Evolutionary conservation across 1,140 invertebrate species (phyloP).

Genomic region (Helicoverpa zea): DNA sequence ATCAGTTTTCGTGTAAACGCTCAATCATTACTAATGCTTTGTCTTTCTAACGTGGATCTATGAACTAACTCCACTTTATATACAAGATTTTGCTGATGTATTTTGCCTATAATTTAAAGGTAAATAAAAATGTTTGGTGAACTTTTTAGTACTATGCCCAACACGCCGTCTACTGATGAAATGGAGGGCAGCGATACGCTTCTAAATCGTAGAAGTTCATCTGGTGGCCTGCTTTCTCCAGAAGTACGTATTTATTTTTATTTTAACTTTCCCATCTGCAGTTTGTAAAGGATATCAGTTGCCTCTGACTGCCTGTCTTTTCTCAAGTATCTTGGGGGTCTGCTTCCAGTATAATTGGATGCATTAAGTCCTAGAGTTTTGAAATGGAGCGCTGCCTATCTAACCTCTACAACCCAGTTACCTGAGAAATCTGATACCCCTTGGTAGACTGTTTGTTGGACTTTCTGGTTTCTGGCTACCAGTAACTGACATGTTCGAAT

Average conservation of each 20-base stretch:
- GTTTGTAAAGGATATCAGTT: too few relatives aligned
- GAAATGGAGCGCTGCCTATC: too few relatives aligned
- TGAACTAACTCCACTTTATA: background rate
- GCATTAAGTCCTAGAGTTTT: too few relatives aligned
- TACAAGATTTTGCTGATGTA: background rate
- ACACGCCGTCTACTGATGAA: constrained; percentile 91
- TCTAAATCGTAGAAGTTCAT: constrained; percentile 91
- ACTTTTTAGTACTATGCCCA: constrained; percentile 87
- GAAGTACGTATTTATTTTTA: constrained; percentile 86
- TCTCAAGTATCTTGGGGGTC: too few relatives aligned
- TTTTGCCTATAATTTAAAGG: background rate
- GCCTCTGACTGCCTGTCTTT: too few relatives aligned
- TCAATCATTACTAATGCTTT: constrained; percentile 48
- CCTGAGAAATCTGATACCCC: too few relatives aligned
- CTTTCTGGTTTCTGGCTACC: too few relatives aligned
- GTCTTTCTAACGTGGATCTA: background rate
- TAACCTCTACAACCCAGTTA: too few relatives aligned
- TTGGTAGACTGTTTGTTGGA: too few relatives aligned
- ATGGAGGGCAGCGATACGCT: constrained; percentile 87
- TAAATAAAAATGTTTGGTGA: background rate
- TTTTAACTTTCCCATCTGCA: background rate
- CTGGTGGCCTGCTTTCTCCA: constrained; percentile 92
- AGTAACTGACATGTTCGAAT: too few relatives aligned
- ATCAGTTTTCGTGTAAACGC: constrained; percentile 39
- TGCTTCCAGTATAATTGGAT: too few relatives aligned